These are phyloP conservation scores for Heliconius hewitsoni DNA, from an alignment of 1,140 invertebrate genomes.

Conservation along the genomic window DNA sequence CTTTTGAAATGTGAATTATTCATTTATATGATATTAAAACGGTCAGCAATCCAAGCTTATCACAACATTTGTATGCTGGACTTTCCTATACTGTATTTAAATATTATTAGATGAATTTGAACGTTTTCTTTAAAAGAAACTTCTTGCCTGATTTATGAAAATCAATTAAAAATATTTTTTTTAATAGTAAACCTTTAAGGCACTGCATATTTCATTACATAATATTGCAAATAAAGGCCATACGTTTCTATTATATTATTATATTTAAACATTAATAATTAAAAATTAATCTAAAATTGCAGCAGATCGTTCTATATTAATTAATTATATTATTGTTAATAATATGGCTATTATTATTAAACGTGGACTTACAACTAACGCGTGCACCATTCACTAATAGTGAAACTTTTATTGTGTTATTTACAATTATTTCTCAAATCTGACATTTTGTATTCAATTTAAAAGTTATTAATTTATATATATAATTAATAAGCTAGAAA, in stretches of 20 bases:
- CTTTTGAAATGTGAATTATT: no score
- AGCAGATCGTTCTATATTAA: conserved; percentile 36
- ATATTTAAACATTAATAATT: neutral
- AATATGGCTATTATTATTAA: conserved; percentile 44
- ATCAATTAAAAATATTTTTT: neutral
- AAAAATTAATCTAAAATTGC: conserved; percentile 33
- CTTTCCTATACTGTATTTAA: no score
- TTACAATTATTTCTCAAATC: neutral
- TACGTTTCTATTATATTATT: neutral
- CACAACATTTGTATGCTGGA: no score
- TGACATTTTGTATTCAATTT: neutral
- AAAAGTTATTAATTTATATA: neutral
- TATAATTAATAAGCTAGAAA: neutral
- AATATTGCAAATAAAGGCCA: conserved; percentile 12
- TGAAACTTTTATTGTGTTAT: conserved; percentile 6
- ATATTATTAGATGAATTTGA: no score
- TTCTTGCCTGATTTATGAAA: no score
- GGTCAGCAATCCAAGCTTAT: no score
- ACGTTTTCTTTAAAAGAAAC: no score
- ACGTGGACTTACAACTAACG: neutral
- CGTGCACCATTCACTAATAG: conserved; percentile 5
- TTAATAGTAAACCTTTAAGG: neutral
- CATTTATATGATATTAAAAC: no score
- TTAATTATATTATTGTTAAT: conserved; percentile 20
- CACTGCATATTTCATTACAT: neutral